phyloP scores from a whole-genome alignment of 2,888 invertebrate genomes.

The Pheosia gnoma region DNA sequence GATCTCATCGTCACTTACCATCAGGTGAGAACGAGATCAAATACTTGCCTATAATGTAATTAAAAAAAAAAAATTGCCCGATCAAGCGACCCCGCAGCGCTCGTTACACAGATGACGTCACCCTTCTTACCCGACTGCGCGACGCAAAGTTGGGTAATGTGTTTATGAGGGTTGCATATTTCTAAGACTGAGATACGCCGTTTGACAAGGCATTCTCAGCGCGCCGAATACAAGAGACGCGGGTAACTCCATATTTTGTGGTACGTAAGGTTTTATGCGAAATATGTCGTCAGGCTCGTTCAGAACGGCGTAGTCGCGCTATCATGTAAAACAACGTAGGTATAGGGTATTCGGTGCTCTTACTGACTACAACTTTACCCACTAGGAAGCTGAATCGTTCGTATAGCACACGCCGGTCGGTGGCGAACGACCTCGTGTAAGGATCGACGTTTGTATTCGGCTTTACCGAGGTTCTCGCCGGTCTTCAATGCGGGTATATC shows the following conservation, averaged over 20 bases:
- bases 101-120: slow-evolving; percentile 86
- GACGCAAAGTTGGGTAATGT: too few relatives aligned
- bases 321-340: slow-evolving; percentile 84
- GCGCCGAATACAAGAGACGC: slow-evolving; percentile 83
- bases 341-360: slow-evolving; percentile 83
- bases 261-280: slow-evolving; percentile 52
- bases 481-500: slow-evolving; percentile 55
- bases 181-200: slow-evolving; percentile 68
- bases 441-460: slow-evolving; percentile 87
- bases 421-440: slow-evolving; percentile 81
- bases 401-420: slow-evolving; percentile 41
- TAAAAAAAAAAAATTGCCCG: too few relatives aligned
- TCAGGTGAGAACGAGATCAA: too few relatives aligned
- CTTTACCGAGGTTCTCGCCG: slow-evolving; percentile 84
- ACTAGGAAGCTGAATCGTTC: slow-evolving; percentile 57
- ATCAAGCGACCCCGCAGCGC: slow-evolving; percentile 88
- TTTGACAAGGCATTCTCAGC: slow-evolving; percentile 85
- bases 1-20: too few relatives aligned
- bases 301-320: slow-evolving; percentile 80
- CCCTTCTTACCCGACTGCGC: slow-evolving; percentile 65
- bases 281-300: slow-evolving; percentile 46
- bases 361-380: slow-evolving; percentile 85
- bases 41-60: too few relatives aligned
- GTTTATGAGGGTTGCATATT: slow-evolving; percentile 80
- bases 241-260: slow-evolving; percentile 76